Base-by-base conservation (phyloP, 2,888 invertebrate genomes). In the Calephelis perditalis region DNA sequence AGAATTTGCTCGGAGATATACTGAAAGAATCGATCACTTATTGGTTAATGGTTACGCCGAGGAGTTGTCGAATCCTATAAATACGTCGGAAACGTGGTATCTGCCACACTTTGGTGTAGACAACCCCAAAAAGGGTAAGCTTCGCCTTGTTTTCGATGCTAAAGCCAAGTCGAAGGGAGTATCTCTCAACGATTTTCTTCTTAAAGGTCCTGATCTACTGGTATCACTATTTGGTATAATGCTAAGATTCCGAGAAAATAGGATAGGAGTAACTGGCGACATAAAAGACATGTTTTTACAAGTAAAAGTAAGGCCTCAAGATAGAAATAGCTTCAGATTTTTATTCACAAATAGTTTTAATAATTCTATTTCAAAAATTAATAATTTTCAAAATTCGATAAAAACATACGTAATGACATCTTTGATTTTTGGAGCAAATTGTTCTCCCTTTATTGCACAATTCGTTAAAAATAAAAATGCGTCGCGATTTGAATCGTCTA, bases 161-260 rank as follows among this genome's bases (percentile, higher is more conserved):
- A 68, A 69, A 1, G 58, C 61, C 0, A 67, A 61, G 15, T 40
- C 57, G 2, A 11, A 63, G 5, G 66, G 66, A 5, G 35, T 57
- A 9, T 67, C 57, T 2, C 26, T 71, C 7, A 72, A 73, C 54
- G 71, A 71, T 58, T 68, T 64, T 37, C 59, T 71, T 7, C 60
- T 71, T 0, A 64, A 58, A n/a, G 71, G 70, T 0, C 70, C 71
- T 0, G 71, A 73, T 46, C 56, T 71, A 36, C 58, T 71, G 3
- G 36, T n/a, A 9, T 69, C 77, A 6, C 61, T 83, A 54, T 61
- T 73, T 0, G 75, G 76, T 3, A 73, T 49, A 49, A 49, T 49
- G 49, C 26, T 81, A 63, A 71, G 76, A 2, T 84, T 82, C 61
- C 62, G 81, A 54, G 71, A 75, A 64, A 65, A 72, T 12, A 66